Conservation (phyloP, 2,797 vertebrate genomes). For the Ctenochaetus hawaiiensis region DNA sequence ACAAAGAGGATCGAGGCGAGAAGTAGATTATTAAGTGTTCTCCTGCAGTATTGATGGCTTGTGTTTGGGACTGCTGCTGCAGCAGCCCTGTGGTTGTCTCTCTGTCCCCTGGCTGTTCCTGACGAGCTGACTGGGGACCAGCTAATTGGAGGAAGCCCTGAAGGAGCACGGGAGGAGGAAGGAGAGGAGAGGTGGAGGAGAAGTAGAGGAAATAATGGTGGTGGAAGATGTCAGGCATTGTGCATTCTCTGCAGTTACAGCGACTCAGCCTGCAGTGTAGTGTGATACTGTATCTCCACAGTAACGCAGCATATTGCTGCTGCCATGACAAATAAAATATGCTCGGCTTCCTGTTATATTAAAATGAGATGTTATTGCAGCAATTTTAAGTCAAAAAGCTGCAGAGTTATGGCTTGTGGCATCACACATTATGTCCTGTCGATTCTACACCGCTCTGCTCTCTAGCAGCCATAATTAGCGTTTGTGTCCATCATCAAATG, state of each 20-base stretch:
- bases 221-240: conserved; percentile 54
- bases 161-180: conserved; percentile 69
- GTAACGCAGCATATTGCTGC: not conserved
- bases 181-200: conserved; percentile 25
- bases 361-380: not conserved
- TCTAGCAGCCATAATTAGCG: conserved; percentile 21
- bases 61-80: conserved; percentile 65
- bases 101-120: conserved; percentile 79
- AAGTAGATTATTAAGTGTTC: conserved; percentile 73
- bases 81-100: conserved; percentile 69
- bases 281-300: not conserved
- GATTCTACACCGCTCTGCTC: conserved; percentile 4
- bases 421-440: not conserved
- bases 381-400: not conserved
- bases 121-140: conserved; percentile 76
- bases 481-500: conserved; percentile 21
- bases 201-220: conserved; percentile 46
- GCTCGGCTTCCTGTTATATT: not conserved
- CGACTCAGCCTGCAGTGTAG: conserved; percentile 25
- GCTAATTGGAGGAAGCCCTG: conserved; percentile 86
- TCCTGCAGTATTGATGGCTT: conserved; percentile 71
- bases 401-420: conserved; percentile 2
- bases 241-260: conserved; percentile 50
- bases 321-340: conserved; percentile 14
- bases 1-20: conserved; percentile 50